Evolutionary conservation across 2,888 invertebrate genomes (phyloP), one percentile per base, ranked within the genome.

Genomic region (Parasteatoda lunata): DNA sequence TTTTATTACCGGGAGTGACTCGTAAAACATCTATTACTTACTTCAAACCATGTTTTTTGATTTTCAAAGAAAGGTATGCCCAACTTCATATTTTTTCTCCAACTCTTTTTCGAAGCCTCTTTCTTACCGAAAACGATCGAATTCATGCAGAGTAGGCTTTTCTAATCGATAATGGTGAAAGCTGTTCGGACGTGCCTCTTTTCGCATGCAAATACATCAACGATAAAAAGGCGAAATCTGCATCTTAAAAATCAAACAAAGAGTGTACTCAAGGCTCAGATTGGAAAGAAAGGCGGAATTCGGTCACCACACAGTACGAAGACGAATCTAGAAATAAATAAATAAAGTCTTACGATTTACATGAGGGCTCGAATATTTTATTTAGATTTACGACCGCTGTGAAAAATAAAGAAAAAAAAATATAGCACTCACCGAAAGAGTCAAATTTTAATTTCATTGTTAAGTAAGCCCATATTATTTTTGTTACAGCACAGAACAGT

Each of bases 11-110:
- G 15, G 49, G 59, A 11, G 47, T n/a, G 69, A 59, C 68, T 81
- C 81, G 54, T 81, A 81, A 81, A 81, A 75, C 75, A 73, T 81
- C 81, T 75, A 75, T 81, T 81, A 68, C 81, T 81, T 75, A 72
- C 80, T n/a, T 47, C 9, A 30, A 5, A 66, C n/a, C 66, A n/a
- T 30, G 15, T 66, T 66, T 15, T 66, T 30, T 66, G 15, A 4
- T n/a, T 30, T 66, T 66, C 15, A n/a, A 5, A n/a, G 66, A 9
- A 66, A 15, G 15, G 48, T 45, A 48, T 47, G 9, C n/a, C n/a
- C 15, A 69, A 68, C 68, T 51, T 54, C 30, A 48, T 69, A 13
- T 75, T 13, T 9, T 64, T 48, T 52, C 47, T 30, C 52, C 68
- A 54, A 48, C 15, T 75, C 75, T 48, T 3, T 8, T 15, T 15